Base-by-base conservation (phyloP, 2,797 vertebrate species). In the Oreonectes daqikongensis region DNA sequence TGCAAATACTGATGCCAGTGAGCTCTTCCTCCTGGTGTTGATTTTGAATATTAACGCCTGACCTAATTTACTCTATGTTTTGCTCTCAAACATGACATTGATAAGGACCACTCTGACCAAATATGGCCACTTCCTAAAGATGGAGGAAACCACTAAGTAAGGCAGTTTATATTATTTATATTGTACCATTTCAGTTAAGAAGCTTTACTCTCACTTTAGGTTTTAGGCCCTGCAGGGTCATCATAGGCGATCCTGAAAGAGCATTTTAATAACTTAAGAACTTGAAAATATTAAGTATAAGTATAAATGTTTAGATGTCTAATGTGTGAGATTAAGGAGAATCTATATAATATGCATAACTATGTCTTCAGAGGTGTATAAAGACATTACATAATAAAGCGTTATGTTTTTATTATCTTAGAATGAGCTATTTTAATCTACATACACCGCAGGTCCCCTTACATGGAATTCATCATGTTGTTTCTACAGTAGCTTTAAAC, bases 1-100 rank as follows among this genome's bases (percentile, higher is more conserved):
- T 91, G 87, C 85, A 89, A 89, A 92, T 91, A 81, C 44, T 52
- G 42, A 75, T 72, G 79, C 82, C 67, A 83, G 66, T 83, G 64
- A 84, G 15, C 30, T 53, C 77, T 81, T 86, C 77, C 73, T 80
- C 15, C 80, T 57, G n/a, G 82, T 76, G 64, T 82, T 77, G 76
- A 78, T 74, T 57, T 77, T 12, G 77, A 72, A 86, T 85, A 79
- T 82, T 82, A 30, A 85, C 81, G 71, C 78, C 59, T 73, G 55
- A 71, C 80, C 73, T 65, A 44, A 84, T 79, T 83, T 24, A 68
- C 53, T 57, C 32, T 35, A 35, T 57, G 52, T 71, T 55, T 59
- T 67, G 22, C n/a, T 14, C 52, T 32, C 53, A 68, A 6, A 57
- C n/a, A 67, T 59, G 59, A 61, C 60, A 66, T 28, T 20, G 20